Evolutionary conservation across 2,797 vertebrate genomes (phyloP).

Genomic region (Tokudaia tokunoshimensis): DNA sequence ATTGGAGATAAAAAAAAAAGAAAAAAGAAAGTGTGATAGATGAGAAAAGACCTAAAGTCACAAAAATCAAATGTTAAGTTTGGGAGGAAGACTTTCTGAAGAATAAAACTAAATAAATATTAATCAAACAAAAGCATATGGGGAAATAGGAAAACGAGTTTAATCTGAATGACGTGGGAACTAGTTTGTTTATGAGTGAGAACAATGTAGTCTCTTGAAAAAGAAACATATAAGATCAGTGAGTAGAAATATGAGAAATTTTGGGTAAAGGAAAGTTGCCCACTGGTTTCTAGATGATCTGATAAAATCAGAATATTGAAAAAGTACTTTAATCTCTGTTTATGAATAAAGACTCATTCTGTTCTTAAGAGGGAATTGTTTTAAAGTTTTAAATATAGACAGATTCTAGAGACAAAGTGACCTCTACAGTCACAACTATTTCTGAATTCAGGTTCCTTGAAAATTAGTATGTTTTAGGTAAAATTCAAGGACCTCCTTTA

Average conservation of each 20-base stretch:
- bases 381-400: neutral
- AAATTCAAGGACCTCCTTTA: neutral
- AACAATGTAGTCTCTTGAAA: neutral
- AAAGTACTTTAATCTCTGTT: neutral
- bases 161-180: neutral
- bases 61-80: neutral
- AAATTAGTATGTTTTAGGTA: neutral
- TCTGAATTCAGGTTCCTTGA: neutral
- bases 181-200: neutral
- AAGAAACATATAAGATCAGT: neutral
- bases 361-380: neutral
- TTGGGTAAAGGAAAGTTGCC: neutral
- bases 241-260: neutral
- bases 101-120: neutral
- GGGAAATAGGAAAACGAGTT: neutral
- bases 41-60: neutral
- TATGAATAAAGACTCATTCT: neutral
- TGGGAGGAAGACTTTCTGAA: neutral
- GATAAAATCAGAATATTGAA: neutral
- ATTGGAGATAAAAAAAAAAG: too few species aligned
- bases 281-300: neutral
- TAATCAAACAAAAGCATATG: neutral
- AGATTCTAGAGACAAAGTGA: neutral
- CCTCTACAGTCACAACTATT: neutral
- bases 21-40: neutral